phyloP scores from a whole-genome alignment of 1,140 invertebrate genomes.

The Lithobius niger region DNA sequence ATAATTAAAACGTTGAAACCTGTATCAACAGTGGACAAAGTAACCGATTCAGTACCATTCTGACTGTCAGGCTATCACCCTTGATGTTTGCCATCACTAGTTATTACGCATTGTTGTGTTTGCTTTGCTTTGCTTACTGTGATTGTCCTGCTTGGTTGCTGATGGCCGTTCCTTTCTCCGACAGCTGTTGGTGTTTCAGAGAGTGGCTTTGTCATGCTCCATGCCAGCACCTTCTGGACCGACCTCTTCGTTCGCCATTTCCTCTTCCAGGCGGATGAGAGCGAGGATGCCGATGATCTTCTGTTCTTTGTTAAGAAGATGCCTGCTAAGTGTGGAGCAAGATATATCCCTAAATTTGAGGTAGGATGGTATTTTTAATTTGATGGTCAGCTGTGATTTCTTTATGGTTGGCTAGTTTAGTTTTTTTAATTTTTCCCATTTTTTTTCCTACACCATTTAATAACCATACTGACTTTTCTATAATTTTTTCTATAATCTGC shows the following conservation, averaged over 20 bases:
- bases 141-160: too few species aligned
- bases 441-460: not conserved
- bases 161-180: too few species aligned
- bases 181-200: slow-evolving; percentile 41
- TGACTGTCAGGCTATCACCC: too few species aligned
- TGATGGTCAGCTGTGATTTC: not conserved
- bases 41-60: too few species aligned
- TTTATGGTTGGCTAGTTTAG: slow-evolving; percentile 1
- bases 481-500: not conserved
- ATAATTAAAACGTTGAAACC: too few species aligned
- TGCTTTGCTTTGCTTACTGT: too few species aligned
- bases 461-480: not conserved
- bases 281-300: slow-evolving; percentile 75
- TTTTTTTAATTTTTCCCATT: slow-evolving; percentile 5
- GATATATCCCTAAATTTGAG: slow-evolving; percentile 77
- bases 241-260: slow-evolving; percentile 90
- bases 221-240: slow-evolving; percentile 90
- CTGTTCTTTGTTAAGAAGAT: slow-evolving; percentile 91
- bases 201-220: slow-evolving; percentile 74
- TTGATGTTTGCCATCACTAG: too few species aligned
- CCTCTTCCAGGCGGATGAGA: slow-evolving; percentile 65
- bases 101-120: too few species aligned
- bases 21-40: too few species aligned
- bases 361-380: slow-evolving; percentile 35
- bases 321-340: slow-evolving; percentile 66